phyloP scores from a whole-genome alignment of 2,888 invertebrate species.

The Proisotoma minuta region DNA sequence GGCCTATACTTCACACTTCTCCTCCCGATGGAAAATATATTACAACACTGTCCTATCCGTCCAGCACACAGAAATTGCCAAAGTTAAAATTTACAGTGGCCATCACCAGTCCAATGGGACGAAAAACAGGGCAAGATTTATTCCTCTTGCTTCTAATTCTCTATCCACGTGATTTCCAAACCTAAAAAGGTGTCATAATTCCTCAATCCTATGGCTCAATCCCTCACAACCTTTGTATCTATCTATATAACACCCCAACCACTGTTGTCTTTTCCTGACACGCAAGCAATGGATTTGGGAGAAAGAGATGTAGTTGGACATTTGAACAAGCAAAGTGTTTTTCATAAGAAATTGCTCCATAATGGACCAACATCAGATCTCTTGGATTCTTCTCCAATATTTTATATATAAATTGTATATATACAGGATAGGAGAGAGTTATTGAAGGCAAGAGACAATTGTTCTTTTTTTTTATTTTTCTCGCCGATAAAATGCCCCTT shows the following conservation, averaged over 20 bases:
- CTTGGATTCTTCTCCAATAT: background rate
- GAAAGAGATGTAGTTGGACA: background rate
- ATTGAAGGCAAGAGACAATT: constrained; percentile 43
- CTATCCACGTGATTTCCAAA: constrained; percentile 6
- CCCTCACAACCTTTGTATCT: no score
- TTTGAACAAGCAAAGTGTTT: constrained; percentile 37
- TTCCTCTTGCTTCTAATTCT: constrained; percentile 24
- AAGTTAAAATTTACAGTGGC: constrained; percentile 47
- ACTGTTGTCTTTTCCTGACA: background rate
- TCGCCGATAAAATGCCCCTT: constrained; percentile 41
- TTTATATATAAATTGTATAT: background rate
- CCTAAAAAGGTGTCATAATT: constrained; percentile 19
- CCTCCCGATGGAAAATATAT: constrained; percentile 41
- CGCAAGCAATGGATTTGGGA: background rate
- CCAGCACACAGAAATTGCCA: constrained; percentile 35
- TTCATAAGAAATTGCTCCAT: constrained; percentile 43
- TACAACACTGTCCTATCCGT: constrained; percentile 34
- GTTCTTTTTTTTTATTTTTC: constrained; percentile 45
- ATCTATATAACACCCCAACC: background rate
- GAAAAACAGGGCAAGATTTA: constrained; percentile 41
- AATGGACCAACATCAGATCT: constrained; percentile 40
- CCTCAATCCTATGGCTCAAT: background rate
- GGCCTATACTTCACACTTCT: constrained; percentile 30
- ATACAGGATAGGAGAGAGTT: background rate
- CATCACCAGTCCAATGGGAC: constrained; percentile 39